Percentiles rank a stretch among this genome's conserved stretches.
Evolutionary conservation across 2,888 invertebrate genomes (phyloP).

Genomic region (Pollenia griseotomentosa): DNA sequence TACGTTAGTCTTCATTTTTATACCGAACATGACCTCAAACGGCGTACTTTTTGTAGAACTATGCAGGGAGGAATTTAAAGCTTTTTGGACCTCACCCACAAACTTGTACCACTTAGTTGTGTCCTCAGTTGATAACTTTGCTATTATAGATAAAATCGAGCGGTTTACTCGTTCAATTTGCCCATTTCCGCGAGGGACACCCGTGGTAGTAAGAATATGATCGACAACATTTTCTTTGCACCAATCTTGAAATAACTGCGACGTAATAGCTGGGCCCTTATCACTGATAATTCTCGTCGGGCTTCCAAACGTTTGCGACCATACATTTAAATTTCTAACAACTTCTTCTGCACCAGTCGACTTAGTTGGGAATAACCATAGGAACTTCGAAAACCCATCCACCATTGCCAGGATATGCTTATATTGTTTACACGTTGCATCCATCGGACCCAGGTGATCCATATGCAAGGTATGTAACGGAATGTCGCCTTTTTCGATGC

Average conservation of each 20-base stretch:
- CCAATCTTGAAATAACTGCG: neutral
- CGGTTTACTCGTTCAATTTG: constrained; percentile 53
- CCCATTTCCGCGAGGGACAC: constrained; percentile 61
- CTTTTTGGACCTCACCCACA: constrained; percentile 34
- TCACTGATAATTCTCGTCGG: too few relatives aligned
- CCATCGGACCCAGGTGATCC: constrained; percentile 71
- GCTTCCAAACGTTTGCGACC: constrained; percentile 12
- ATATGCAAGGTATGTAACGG: constrained; percentile 79
- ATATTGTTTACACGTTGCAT: neutral
- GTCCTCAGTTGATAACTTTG: constrained; percentile 23
- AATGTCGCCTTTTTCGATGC: constrained; percentile 77
- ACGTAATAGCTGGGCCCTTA: too few relatives aligned
- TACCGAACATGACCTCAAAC: constrained; percentile 62
- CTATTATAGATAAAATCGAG: constrained; percentile 22
- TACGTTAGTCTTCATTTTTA: neutral
- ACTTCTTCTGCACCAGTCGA: too few relatives aligned
- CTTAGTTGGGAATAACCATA: too few relatives aligned
- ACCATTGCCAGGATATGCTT: too few relatives aligned
- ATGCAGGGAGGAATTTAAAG: constrained; percentile 37
- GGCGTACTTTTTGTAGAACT: constrained; percentile 61
- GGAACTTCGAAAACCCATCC: too few relatives aligned
- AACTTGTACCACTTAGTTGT: constrained; percentile 44
- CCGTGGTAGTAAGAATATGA: constrained; percentile 74
- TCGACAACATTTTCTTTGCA: constrained; percentile 38
- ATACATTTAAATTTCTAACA: neutral